Base-by-base conservation (phyloP, 2,797 vertebrate genomes). In the Sebastes hopkinsi region DNA sequence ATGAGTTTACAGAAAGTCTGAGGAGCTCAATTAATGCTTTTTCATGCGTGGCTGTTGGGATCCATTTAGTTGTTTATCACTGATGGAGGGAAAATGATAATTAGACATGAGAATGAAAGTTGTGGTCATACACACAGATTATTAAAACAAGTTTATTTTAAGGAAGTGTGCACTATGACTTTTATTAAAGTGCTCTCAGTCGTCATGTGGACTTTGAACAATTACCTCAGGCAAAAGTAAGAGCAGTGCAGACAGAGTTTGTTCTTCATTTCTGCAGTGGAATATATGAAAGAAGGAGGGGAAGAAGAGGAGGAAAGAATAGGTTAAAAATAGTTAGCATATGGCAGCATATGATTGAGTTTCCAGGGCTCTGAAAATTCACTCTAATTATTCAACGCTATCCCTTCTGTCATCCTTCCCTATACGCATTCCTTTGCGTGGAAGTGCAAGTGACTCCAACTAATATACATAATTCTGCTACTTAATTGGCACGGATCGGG, bases 381-480 rank as follows among this genome's bases (percentile, higher is more conserved):
- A 92, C 96, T 97, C 96, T 97, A 97, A 98, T 98, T 97, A 99
- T 97, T 98, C 96, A 96, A 96, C 16, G 81, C 94, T 95, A 95
- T 96, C 94, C 94, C 95, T 46, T 96, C 96, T 97, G 96, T 98
- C 97, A 97, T 96, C 95, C 94, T 94, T 95, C 95, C 94, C 94
- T 94, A 93, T 95, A 95, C 94, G 92, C 95, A 92, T 94, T 95
- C 94, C 94, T 95, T 93, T 94, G 94, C 93, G 91, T 87, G 92
- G 92, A 96, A 97, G 96, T 94, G 93, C 94, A 96, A 96, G 96
- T 98, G 96, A 96, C 96, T 97, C 94, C 95, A 93, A 81, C 96
- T 96, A 97, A 97, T 97, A 97, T 97, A 97, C 97, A 97, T 99
- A 98, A 99, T 99, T 97, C 97, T 95, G 96, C 96, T 95, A 96